Conservation (phyloP, 1,140 invertebrate genomes). For the Ooceraea biroi region DNA sequence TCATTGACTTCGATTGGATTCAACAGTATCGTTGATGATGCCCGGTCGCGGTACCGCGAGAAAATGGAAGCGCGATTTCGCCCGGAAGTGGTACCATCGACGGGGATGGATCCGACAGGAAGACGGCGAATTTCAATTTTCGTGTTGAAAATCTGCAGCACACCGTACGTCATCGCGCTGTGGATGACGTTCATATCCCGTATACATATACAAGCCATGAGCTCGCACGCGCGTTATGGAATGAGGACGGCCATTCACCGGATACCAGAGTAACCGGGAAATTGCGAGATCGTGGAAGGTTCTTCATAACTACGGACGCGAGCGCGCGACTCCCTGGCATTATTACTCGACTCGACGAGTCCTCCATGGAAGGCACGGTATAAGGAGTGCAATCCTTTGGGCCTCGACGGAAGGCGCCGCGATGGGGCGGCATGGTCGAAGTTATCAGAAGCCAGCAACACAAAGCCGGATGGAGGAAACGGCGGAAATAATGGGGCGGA, state of each 20-base stretch:
- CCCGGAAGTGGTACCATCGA: background rate
- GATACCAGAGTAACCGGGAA: constrained; percentile 61
- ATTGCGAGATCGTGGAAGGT: constrained; percentile 65
- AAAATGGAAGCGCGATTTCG: constrained; percentile 1
- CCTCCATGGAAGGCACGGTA: constrained; percentile 16
- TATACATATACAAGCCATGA: constrained; percentile 8
- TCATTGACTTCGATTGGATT: background rate
- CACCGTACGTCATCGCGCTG: background rate
- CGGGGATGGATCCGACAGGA: background rate
- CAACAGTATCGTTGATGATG: background rate
- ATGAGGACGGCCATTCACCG: constrained; percentile 55
- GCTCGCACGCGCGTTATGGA: constrained; percentile 44
- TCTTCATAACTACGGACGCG: constrained; percentile 58
- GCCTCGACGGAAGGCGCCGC: background rate
- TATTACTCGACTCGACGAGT: constrained; percentile 61
- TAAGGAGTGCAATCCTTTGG: constrained; percentile 51
- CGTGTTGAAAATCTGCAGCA: constrained; percentile 37
- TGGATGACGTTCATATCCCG: constrained; percentile 14
- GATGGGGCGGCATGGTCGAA: constrained; percentile 20
- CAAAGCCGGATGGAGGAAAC: constrained; percentile 33
- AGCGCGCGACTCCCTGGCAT: constrained; percentile 34
- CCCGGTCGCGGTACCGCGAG: background rate
- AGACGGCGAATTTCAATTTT: constrained; percentile 48
- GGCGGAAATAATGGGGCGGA: constrained; percentile 23
- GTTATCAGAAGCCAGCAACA: constrained; percentile 60